Evolutionary conservation across 2,797 vertebrate genomes (phyloP), one percentile per base, ranked within the genome.

Genomic region (Myoxocephalus aenaeus): DNA sequence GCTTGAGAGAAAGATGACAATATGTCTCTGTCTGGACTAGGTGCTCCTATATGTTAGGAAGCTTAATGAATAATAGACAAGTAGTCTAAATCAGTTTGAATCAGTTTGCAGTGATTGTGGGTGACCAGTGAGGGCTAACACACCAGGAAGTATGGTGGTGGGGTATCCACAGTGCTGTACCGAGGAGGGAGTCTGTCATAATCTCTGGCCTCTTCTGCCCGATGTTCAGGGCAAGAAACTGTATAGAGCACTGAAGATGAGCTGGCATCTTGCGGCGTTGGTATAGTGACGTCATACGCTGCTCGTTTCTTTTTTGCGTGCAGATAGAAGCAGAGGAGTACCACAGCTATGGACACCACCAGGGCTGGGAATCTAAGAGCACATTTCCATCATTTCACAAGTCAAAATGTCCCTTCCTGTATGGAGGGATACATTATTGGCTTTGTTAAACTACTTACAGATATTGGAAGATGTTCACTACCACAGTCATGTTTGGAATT

Each of bases 111-210:
- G 53, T 18, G 44, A 75, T 13, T 7, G 40, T 40, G 40, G 2
- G 14, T 56, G 18, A 32, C 18, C 1, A 13, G n/a, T 22, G 22
- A 54, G 51, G n/a, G 18, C 11, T 48, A 18, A 67, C 70, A 2
- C 79, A 94, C 94, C 92, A 92, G 85, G 48, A 84, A 77, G 79
- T 94, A 95, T 2, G 92, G 89, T 2, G 93, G 93, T 3, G 92
- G 92, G 18, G 14, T 79, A 1, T 84, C 89, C 51, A 89, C 59
- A 0, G 73, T 34, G 76, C 87, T 89, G 83, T 92, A 90, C 17
- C 75, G 84, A 12, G 92, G 85, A 59, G 92, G 92, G 2, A 65
- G 22, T n/a, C 11, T 77, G 54, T 76, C 61, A 3, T 53, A 71
- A 40, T 6, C 9, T 15, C 17, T 50, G 1, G 67, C 64, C 54